phyloP scores from a whole-genome alignment of 2,888 invertebrate species.

The Xestia rhomboidea region DNA sequence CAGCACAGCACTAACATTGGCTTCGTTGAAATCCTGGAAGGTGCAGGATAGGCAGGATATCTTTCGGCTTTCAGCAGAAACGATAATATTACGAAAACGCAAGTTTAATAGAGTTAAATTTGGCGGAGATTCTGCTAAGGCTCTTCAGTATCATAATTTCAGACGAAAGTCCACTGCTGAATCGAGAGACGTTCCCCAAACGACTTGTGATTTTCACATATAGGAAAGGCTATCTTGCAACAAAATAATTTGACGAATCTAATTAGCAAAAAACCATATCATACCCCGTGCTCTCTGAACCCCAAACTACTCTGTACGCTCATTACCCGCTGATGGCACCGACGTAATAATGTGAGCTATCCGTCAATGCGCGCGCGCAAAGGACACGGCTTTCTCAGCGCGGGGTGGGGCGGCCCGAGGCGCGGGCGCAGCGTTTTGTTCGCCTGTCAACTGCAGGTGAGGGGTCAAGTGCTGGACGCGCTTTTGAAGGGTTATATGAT shows the following conservation, averaged over 20 bases:
- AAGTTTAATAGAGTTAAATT: neutral
- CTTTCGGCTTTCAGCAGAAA: neutral
- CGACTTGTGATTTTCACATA: neutral
- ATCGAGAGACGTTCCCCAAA: neutral
- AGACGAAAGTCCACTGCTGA: neutral
- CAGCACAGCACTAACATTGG: neutral
- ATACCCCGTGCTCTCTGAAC: conserved; percentile 25
- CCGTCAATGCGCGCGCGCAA: conserved; percentile 82
- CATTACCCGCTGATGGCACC: conserved; percentile 82
- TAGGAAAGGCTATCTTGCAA: neutral
- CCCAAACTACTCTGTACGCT: conserved; percentile 70
- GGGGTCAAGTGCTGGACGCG: conserved; percentile 65
- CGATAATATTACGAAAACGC: neutral
- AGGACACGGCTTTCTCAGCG: conserved; percentile 87
- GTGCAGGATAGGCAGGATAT: neutral
- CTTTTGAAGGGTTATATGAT: conserved; percentile 48
- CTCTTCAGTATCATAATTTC: neutral
- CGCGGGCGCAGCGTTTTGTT: conserved; percentile 74
- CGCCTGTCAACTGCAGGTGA: conserved; percentile 74
- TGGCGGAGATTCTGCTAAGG: neutral
- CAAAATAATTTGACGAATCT: neutral
- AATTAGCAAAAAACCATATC: conserved; percentile 29
- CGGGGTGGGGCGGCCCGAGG: conserved; percentile 61
- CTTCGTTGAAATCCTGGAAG: neutral
- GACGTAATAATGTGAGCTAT: conserved; percentile 84